Conservation (phyloP, 2,113 vertebrate genomes). For the Elephas maximus region DNA sequence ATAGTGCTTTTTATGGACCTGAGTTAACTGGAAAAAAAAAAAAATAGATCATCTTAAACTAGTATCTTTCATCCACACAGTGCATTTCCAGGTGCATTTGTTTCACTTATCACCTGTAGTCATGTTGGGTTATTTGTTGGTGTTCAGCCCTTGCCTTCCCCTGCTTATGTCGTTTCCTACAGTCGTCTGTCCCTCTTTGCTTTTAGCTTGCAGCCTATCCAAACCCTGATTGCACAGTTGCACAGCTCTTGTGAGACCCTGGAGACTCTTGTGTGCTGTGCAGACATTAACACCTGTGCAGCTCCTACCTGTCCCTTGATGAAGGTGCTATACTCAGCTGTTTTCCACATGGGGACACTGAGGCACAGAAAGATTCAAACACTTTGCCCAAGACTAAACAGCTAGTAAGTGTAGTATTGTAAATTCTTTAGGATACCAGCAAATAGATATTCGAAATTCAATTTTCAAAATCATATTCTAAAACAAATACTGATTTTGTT, state of each 20-base stretch:
- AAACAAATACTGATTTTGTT: background rate
- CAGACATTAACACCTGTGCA: background rate
- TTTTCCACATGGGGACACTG: background rate
- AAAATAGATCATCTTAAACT: background rate
- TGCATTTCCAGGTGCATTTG: background rate
- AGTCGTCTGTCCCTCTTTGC: background rate
- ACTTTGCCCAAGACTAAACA: background rate
- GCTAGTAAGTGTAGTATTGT: background rate
- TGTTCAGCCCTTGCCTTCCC: background rate
- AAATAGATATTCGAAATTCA: background rate
- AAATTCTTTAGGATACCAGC: background rate
- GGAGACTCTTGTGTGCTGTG: fast-evolving
- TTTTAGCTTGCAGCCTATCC: background rate
- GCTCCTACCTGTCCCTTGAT: background rate
- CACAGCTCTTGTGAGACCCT: background rate
- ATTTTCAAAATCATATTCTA: background rate
- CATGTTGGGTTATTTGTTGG: background rate
- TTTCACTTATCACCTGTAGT: background rate
- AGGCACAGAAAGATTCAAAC: no score
- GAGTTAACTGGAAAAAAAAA: background rate
- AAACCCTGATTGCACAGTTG: background rate
- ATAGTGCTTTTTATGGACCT: background rate
- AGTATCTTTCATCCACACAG: background rate
- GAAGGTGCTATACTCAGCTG: fast-evolving
- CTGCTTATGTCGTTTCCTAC: background rate